Evolutionary conservation across 2,888 invertebrate species (phyloP).

Genomic region (Pterobdella sp.): DNA sequence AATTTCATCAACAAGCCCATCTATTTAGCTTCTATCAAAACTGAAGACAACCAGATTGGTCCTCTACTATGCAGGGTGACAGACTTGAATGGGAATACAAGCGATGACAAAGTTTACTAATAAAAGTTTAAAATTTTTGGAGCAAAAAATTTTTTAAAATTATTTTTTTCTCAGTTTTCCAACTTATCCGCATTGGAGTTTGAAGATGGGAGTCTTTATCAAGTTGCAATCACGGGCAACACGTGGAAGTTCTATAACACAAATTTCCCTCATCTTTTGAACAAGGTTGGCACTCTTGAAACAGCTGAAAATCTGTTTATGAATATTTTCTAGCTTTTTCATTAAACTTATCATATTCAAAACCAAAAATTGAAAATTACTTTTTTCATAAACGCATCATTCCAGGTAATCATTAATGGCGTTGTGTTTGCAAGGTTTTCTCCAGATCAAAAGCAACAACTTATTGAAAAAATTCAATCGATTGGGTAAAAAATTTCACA

Average conservation of each 20-base stretch:
- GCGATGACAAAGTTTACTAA: not conserved
- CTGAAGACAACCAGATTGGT: not conserved
- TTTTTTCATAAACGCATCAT: not conserved
- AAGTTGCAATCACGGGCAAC: constrained; percentile 55
- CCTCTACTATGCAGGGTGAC: not conserved
- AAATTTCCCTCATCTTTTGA: constrained; percentile 65
- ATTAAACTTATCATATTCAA: not conserved
- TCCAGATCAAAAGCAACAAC: constrained; percentile 87
- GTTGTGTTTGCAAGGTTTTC: constrained; percentile 89
- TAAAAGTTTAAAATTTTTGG: not conserved
- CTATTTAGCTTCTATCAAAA: not conserved
- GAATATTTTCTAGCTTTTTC: too few relatives aligned
- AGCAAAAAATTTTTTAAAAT: not conserved
- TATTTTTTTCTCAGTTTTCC: not conserved
- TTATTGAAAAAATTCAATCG: constrained; percentile 76
- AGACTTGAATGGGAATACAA: constrained; percentile 34
- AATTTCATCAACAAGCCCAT: constrained; percentile 62
- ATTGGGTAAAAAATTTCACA: too few relatives aligned
- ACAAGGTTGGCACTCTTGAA: constrained; percentile 51
- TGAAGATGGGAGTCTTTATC: constrained; percentile 36
- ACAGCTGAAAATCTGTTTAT: too few relatives aligned
- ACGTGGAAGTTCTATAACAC: constrained; percentile 68
- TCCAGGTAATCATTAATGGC: constrained; percentile 56
- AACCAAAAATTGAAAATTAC: not conserved
- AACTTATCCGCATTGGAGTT: not conserved